These are phyloP conservation scores for Lordiphosa andalusiaca DNA, from an alignment of 2,888 invertebrate genomes.

Conservation along the genomic window DNA sequence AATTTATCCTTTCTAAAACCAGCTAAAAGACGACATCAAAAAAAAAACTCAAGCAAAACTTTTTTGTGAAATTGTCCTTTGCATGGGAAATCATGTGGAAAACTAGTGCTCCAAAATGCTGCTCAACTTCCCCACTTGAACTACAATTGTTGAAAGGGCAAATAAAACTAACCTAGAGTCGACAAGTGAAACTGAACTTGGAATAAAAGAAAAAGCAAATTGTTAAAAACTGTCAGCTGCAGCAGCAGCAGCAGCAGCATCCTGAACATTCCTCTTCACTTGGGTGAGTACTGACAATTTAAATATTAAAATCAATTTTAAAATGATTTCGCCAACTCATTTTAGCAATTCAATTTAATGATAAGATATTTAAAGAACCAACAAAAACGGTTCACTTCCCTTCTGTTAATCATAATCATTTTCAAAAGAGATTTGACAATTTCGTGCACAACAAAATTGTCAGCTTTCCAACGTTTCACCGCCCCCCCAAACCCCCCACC, in stretches of 20 bases:
- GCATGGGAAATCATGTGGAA: constrained; percentile 62
- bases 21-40: too few species aligned
- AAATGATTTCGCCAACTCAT: not conserved
- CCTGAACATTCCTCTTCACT: constrained; percentile 5
- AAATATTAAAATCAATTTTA: not conserved
- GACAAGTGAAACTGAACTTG: constrained; percentile 23
- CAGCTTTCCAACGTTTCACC: too few species aligned
- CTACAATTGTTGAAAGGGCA: constrained; percentile 8
- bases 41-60: constrained; percentile 10
- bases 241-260: not conserved
- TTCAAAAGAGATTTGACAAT: too few species aligned
- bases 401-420: too few species aligned
- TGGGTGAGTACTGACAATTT: constrained; percentile 18
- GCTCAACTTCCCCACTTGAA: constrained; percentile 12
- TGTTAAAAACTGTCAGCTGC: constrained; percentile 38
- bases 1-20: too few species aligned
- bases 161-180: constrained; percentile 22
- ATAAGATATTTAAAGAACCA: too few species aligned
- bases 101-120: constrained; percentile 41
- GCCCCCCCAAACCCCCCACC: not conserved
- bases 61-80: constrained; percentile 45
- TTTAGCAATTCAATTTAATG: too few species aligned
- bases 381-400: too few species aligned
- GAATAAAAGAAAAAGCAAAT: constrained; percentile 3
- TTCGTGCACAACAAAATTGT: too few species aligned